Evolutionary conservation across 2,888 invertebrate species (phyloP).

Genomic region (Eilema depressum): DNA sequence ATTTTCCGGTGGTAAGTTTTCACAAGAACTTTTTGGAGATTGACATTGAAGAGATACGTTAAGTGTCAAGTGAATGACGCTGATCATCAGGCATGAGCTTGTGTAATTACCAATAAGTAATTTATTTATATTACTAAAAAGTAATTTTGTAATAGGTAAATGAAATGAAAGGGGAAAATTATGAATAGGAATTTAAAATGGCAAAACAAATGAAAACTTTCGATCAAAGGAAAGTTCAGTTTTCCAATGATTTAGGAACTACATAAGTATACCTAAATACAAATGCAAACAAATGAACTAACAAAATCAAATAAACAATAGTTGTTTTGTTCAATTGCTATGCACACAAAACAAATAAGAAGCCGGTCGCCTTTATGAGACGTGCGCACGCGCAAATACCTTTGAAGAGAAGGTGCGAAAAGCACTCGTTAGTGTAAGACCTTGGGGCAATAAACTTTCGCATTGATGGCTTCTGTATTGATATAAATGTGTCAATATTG

Average conservation of each 20-base stretch:
- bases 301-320: not conserved
- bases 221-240: not conserved
- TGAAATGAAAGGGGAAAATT: not conserved
- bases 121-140: too few species aligned
- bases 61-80: too few species aligned
- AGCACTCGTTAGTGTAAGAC: slow-evolving; percentile 58
- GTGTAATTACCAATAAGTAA: too few species aligned
- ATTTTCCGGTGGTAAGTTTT: too few species aligned
- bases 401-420: slow-evolving; percentile 65
- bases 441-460: slow-evolving; percentile 72
- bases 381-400: slow-evolving; percentile 35
- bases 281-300: not conserved
- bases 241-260: not conserved
- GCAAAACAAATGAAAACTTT: not conserved
- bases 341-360: slow-evolving; percentile 37
- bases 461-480: slow-evolving; percentile 30
- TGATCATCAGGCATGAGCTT: too few species aligned
- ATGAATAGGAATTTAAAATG: too few species aligned
- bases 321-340: slow-evolving; percentile 43
- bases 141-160: not conserved
- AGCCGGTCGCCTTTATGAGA: slow-evolving; percentile 36
- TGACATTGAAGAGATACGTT: too few species aligned
- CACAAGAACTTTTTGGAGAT: too few species aligned
- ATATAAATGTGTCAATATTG: slow-evolving; percentile 5
- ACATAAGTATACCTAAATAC: too few species aligned